Percentiles rank a stretch among this genome's conserved stretches.
These are phyloP conservation scores for Lithodes maja DNA, from an alignment of 2,888 invertebrate genomes.

Conservation along the genomic window DNA sequence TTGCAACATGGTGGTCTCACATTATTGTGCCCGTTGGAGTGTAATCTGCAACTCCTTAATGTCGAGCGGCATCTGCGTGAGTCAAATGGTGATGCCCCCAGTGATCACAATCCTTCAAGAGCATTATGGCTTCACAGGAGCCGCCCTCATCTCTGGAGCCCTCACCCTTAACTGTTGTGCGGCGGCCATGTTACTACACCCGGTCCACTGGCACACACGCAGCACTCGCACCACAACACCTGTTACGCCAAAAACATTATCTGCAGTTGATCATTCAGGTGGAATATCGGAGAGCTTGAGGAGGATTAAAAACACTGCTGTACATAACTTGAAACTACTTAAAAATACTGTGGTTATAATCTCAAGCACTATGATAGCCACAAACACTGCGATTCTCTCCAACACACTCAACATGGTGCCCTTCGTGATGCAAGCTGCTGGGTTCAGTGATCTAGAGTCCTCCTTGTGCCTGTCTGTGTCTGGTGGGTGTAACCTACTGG, in stretches of 20 bases:
- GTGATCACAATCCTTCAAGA: neutral
- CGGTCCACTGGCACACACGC: neutral
- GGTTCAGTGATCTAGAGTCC: neutral
- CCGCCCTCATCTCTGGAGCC: neutral
- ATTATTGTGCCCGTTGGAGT: neutral
- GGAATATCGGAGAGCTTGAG: neutral
- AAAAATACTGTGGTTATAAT: neutral
- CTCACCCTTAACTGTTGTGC: neutral
- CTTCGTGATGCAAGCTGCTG: neutral
- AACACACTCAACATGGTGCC: neutral
- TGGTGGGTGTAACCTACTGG: neutral
- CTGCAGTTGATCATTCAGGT: neutral
- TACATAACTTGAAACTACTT: neutral
- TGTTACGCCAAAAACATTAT: neutral
- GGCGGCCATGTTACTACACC: slow-evolving; percentile 12
- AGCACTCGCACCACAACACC: neutral
- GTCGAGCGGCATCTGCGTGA: neutral
- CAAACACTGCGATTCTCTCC: neutral
- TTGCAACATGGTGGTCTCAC: neutral
- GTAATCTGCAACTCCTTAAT: neutral
- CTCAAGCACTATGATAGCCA: neutral
- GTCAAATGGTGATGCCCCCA: slow-evolving; percentile 14
- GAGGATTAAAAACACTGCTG: neutral
- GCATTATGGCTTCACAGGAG: neutral
- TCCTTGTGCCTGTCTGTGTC: neutral